Evolutionary conservation across 2,888 invertebrate species (phyloP).

Genomic region (Horisme vitalbata): DNA sequence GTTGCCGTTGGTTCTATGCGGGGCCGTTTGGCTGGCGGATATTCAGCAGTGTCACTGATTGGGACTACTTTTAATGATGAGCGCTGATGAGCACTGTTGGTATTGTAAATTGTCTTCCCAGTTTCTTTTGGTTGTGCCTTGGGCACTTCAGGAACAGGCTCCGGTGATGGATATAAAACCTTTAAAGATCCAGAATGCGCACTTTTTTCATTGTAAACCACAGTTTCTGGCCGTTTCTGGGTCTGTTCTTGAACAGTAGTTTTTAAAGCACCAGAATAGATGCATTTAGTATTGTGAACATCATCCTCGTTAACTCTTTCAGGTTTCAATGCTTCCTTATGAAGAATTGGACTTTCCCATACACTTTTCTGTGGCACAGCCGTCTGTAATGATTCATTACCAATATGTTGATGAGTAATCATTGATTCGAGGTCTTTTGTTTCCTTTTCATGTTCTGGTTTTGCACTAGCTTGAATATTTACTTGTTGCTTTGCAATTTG

Average conservation of each 20-base stretch:
- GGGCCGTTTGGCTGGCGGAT: conserved; percentile 4
- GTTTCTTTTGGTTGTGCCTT: not conserved
- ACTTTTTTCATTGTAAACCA: not conserved
- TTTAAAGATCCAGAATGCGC: not conserved
- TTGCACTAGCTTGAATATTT: not conserved
- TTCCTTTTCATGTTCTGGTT: not conserved
- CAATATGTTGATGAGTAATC: not conserved
- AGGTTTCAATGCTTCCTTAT: not conserved
- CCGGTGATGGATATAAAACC: not conserved
- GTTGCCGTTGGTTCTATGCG: not conserved
- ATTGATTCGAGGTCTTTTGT: not conserved
- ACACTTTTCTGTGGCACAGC: not conserved
- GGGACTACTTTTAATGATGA: not conserved
- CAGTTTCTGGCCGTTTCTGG: not conserved
- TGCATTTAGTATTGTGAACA: not conserved
- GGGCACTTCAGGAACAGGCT: not conserved
- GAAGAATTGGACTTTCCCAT: not conserved
- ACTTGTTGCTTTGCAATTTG: not conserved
- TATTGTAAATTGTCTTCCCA: not conserved
- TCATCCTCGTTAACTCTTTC: not conserved
- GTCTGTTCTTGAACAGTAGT: not conserved
- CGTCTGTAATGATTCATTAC: not conserved
- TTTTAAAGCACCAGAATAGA: not conserved
- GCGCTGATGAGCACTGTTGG: not conserved
- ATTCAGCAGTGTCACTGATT: not conserved